Conservation (phyloP, 1,140 invertebrate genomes). For the Popillia japonica region DNA sequence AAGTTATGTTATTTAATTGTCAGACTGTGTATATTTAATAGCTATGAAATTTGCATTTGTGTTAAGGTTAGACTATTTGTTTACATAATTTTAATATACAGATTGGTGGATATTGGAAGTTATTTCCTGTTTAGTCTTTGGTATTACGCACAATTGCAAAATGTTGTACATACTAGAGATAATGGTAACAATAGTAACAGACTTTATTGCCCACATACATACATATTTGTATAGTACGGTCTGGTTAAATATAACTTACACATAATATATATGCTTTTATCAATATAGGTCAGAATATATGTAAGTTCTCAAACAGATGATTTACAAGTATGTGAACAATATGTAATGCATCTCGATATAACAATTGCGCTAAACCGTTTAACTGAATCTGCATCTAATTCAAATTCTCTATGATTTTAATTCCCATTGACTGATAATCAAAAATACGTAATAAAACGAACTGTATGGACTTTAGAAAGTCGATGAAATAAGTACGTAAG, state of each 20-base stretch:
- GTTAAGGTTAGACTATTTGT: too few relatives aligned
- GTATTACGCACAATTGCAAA: neutral
- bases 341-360: neutral
- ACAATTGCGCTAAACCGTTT: too few relatives aligned
- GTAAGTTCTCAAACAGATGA: neutral
- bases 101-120: too few relatives aligned
- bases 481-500: too few relatives aligned
- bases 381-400: too few relatives aligned
- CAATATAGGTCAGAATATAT: neutral
- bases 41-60: too few relatives aligned
- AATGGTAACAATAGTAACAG: neutral
- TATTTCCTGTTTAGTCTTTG: neutral
- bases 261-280: neutral
- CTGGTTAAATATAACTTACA: neutral
- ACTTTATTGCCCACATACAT: neutral
- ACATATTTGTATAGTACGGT: neutral
- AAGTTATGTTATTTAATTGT: too few relatives aligned
- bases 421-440: too few relatives aligned
- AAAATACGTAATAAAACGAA: too few relatives aligned
- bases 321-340: neutral
- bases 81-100: neutral
- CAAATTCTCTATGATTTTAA: too few relatives aligned
- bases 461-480: too few relatives aligned
- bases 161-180: neutral
- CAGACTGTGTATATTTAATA: too few relatives aligned